These are phyloP conservation scores for Phalacrocorax brasilianus DNA, from an alignment of 2,113 vertebrate species.

Conservation along the genomic window DNA sequence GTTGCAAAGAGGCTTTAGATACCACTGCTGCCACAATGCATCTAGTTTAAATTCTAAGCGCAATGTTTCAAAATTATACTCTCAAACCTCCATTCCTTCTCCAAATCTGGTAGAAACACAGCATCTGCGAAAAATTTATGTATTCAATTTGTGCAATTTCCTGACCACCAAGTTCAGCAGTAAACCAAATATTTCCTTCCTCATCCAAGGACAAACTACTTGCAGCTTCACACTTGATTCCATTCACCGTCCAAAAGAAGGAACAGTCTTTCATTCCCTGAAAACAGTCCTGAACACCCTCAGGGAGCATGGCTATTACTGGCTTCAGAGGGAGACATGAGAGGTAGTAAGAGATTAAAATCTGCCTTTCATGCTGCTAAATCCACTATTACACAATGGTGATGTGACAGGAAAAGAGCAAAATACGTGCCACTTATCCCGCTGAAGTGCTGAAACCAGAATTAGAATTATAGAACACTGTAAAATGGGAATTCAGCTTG, in stretches of 20 bases:
- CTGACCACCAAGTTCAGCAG: not conserved
- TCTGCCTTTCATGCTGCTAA: slow-evolving; percentile 45
- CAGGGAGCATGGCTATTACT: not conserved
- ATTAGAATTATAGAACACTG: slow-evolving; percentile 30
- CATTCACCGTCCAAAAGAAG: not conserved
- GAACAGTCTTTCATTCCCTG: not conserved
- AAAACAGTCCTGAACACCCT: not conserved
- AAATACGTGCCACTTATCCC: slow-evolving; percentile 22
- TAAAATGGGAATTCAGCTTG: not conserved
- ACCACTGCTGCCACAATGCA: not conserved
- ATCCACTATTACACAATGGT: not conserved
- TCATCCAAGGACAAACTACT: not conserved
- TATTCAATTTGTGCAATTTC: not conserved
- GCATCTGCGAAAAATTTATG: not conserved
- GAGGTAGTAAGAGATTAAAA: slow-evolving; percentile 18
- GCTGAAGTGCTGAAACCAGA: slow-evolving; percentile 17
- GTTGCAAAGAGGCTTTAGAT: not conserved
- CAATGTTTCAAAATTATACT: not conserved
- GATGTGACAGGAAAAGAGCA: slow-evolving; percentile 38
- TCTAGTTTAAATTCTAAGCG: not conserved
- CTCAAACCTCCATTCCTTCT: not conserved
- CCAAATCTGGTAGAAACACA: not conserved
- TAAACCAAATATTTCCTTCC: not conserved
- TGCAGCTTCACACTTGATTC: not conserved
- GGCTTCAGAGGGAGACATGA: not conserved